Evolutionary conservation across 2,797 vertebrate species (phyloP).

Genomic region (Acrossocheilus wenchowensis): DNA sequence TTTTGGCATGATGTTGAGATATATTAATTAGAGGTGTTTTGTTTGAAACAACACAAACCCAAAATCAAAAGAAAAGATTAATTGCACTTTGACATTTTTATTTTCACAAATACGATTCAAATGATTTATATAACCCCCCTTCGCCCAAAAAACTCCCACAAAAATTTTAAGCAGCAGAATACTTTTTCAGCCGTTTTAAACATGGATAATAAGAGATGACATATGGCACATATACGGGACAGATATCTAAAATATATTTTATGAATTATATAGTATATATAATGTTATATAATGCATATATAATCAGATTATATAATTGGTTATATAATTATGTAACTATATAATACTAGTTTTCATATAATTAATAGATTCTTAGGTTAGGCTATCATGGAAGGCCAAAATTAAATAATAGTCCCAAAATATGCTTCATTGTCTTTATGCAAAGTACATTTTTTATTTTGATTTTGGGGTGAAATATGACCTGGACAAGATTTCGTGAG

Average conservation of each 20-base stretch:
- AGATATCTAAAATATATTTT: neutral
- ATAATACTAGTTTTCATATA: neutral
- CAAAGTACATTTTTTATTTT: neutral
- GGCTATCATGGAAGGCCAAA: neutral
- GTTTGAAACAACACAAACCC: neutral
- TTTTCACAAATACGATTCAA: neutral
- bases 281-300: neutral
- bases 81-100: neutral
- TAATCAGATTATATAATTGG: neutral
- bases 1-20: neutral
- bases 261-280: neutral
- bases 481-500: neutral
- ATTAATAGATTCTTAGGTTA: neutral
- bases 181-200: neutral
- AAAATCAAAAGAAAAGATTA: neutral
- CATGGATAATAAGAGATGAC: neutral
- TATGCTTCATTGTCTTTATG: neutral
- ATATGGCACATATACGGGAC: neutral
- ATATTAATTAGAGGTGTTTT: neutral
- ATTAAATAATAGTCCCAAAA: neutral
- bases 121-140: neutral
- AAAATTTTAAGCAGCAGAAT: neutral
- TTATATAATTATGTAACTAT: neutral
- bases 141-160: too few relatives aligned
- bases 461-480: conserved; percentile 5